These are phyloP conservation scores for Myotis lucifugus DNA, from an alignment of 2,113 vertebrate species.

Conservation along the genomic window DNA sequence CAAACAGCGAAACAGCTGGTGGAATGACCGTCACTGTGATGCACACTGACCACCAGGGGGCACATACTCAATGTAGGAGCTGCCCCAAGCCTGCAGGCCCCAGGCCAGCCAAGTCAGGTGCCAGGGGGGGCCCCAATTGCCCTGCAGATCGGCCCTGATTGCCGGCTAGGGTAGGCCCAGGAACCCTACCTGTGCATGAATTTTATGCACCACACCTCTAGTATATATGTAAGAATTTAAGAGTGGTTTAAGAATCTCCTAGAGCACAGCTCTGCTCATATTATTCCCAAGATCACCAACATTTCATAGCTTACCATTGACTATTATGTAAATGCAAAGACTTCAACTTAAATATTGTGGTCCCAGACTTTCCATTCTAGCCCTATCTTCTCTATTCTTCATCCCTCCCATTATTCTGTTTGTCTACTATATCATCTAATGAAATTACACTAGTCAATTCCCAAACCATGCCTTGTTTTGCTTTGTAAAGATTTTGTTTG, in stretches of 20 bases:
- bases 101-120: too few species aligned
- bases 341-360: background rate
- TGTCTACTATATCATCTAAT: background rate
- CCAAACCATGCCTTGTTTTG: background rate
- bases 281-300: background rate
- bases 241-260: background rate
- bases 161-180: too few species aligned
- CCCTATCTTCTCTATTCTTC: background rate
- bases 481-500: background rate
- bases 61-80: too few species aligned
- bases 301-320: background rate
- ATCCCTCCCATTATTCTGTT: background rate
- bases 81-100: too few species aligned
- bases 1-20: too few species aligned
- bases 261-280: background rate
- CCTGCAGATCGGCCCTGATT: too few species aligned
- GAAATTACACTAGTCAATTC: slow-evolving; percentile 1
- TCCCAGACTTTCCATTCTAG: background rate
- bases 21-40: too few species aligned
- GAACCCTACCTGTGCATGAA: too few species aligned
- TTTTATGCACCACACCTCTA: too few species aligned
- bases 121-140: too few species aligned
- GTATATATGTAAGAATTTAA: background rate
- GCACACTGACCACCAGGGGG: too few species aligned
- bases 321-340: background rate